Conservation (phyloP, 2,113 vertebrate genomes). For the Morphnarchus princeps region DNA sequence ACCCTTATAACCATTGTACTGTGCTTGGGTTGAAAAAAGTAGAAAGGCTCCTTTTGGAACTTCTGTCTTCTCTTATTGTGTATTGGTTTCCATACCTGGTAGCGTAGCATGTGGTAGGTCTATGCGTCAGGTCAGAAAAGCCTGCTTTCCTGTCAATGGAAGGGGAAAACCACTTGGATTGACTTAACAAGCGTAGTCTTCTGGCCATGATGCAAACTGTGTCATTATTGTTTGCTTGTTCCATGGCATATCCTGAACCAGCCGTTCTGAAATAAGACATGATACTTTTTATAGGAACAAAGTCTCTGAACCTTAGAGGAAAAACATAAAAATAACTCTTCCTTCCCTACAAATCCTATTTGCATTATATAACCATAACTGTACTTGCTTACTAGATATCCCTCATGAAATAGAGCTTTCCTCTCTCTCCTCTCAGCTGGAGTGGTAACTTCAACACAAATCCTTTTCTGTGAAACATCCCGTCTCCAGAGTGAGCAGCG, state of each 20-base stretch:
- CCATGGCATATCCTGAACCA: background rate
- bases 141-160: background rate
- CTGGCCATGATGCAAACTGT: background rate
- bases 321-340: background rate
- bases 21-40: background rate
- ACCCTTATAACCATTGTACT: background rate
- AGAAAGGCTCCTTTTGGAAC: background rate
- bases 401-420: background rate
- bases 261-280: background rate
- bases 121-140: background rate
- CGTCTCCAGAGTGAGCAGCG: background rate
- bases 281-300: background rate
- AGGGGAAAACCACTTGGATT: background rate
- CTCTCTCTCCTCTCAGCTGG: background rate
- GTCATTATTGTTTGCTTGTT: background rate
- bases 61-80: background rate
- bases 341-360: background rate
- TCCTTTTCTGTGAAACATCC: background rate
- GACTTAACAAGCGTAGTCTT: background rate
- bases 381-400: background rate
- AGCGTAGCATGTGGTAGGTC: background rate
- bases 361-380: background rate
- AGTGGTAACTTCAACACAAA: background rate
- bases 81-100: background rate
- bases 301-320: background rate